Percentiles rank a stretch among this genome's conserved stretches.
Conservation (phyloP, 2,888 invertebrate species). For the Villa cingulata region DNA sequence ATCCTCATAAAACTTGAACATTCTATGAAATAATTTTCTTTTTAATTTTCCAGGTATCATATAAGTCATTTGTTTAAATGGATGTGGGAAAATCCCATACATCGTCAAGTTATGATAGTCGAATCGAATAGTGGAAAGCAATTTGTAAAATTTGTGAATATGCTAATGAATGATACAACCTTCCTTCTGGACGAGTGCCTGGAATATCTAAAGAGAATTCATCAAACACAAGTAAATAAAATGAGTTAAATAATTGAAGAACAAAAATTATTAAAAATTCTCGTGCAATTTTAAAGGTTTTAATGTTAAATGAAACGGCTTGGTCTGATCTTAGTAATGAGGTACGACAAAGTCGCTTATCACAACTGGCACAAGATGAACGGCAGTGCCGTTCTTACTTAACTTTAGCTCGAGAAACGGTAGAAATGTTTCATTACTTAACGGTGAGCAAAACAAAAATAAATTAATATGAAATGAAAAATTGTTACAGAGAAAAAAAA, state of each 20-base stretch:
- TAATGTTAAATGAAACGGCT: constrained; percentile 54
- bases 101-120: constrained; percentile 72
- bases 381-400: constrained; percentile 80
- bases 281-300: constrained; percentile 19
- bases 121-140: constrained; percentile 84
- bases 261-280: neutral
- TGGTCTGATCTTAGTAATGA: constrained; percentile 55
- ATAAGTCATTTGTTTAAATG: constrained; percentile 93
- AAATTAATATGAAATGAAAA: neutral
- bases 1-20: neutral
- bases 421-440: constrained; percentile 95
- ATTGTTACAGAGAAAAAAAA: neutral
- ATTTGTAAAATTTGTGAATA: constrained; percentile 90
- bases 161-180: constrained; percentile 97
- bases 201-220: constrained; percentile 76
- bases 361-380: constrained; percentile 73
- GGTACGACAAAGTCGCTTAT: constrained; percentile 57
- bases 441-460: constrained; percentile 40
- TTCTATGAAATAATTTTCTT: neutral
- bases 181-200: constrained; percentile 92
- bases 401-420: constrained; percentile 85
- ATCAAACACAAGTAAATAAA: constrained; percentile 62
- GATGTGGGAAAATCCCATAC: constrained; percentile 87
- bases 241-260: neutral
- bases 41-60: constrained; percentile 49